phyloP scores from a whole-genome alignment of 2,888 invertebrate genomes.

The Nymphalis c-album region DNA sequence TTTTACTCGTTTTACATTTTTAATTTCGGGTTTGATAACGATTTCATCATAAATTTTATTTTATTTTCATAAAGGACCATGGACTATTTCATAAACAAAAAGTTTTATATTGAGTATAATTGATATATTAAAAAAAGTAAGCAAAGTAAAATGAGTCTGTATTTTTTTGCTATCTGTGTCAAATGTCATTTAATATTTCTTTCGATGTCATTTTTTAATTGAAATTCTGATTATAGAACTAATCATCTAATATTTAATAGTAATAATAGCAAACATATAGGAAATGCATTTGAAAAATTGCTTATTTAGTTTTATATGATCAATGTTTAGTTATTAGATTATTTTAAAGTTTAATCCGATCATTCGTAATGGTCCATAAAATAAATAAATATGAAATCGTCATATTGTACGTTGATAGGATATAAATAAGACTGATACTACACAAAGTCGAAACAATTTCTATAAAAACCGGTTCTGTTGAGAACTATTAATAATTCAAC shows the following conservation, averaged over 20 bases:
- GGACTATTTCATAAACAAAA: not conserved
- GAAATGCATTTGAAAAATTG: too few species aligned
- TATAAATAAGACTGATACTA: constrained; percentile 11
- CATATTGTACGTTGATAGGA: constrained; percentile 6
- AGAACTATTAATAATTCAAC: constrained; percentile 13
- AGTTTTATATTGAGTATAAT: too few species aligned
- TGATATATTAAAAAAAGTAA: too few species aligned
- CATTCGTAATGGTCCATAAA: not conserved
- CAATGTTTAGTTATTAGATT: not conserved
- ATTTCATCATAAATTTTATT: not conserved
- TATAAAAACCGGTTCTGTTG: constrained; percentile 11
- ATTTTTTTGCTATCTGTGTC: too few species aligned
- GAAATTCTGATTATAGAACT: too few species aligned
- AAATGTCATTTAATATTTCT: too few species aligned
- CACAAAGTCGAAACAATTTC: constrained; percentile 6
- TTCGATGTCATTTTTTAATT: too few species aligned
- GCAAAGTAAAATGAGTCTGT: too few species aligned
- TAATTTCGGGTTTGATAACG: not conserved
- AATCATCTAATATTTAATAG: too few species aligned
- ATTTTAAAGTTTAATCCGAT: not conserved
- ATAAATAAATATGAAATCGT: constrained; percentile 6
- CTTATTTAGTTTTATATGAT: too few species aligned
- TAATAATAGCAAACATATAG: too few species aligned
- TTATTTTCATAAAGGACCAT: not conserved
- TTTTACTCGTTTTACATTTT: not conserved